phyloP scores from a whole-genome alignment of 2,888 invertebrate genomes.

The Stenolophus ochropezus region DNA sequence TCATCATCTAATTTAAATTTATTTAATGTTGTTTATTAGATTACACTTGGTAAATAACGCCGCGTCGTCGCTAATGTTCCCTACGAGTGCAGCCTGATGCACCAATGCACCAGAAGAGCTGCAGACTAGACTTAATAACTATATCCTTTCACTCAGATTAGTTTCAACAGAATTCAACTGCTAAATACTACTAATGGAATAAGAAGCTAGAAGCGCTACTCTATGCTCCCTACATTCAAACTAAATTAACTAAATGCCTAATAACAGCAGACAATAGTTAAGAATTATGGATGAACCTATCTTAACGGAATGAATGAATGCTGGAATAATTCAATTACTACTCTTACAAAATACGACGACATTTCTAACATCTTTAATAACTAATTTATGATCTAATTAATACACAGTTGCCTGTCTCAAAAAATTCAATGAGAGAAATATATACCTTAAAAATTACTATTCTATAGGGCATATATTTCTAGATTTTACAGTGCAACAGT shows the following conservation, averaged over 20 bases:
- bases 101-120: conserved; percentile 12
- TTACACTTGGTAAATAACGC: conserved; percentile 28
- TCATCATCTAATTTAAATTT: conserved; percentile 57
- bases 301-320: background rate
- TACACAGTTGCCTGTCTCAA: too few relatives aligned
- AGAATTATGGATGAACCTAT: background rate
- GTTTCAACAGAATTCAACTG: background rate
- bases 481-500: too few relatives aligned
- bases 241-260: background rate
- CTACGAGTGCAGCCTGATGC: conserved; percentile 1
- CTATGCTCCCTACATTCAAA: background rate
- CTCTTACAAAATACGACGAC: too few relatives aligned
- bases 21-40: conserved; percentile 54
- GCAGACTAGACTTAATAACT: background rate
- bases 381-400: too few relatives aligned
- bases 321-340: background rate
- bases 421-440: too few relatives aligned
- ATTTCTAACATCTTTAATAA: too few relatives aligned
- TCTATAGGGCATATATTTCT: too few relatives aligned
- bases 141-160: conserved; percentile 16
- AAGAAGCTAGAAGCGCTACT: background rate
- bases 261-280: background rate
- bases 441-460: too few relatives aligned
- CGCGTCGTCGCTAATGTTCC: background rate
- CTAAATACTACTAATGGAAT: background rate